Conservation (phyloP, 2,888 invertebrate genomes). For the Neelides folsomi region DNA sequence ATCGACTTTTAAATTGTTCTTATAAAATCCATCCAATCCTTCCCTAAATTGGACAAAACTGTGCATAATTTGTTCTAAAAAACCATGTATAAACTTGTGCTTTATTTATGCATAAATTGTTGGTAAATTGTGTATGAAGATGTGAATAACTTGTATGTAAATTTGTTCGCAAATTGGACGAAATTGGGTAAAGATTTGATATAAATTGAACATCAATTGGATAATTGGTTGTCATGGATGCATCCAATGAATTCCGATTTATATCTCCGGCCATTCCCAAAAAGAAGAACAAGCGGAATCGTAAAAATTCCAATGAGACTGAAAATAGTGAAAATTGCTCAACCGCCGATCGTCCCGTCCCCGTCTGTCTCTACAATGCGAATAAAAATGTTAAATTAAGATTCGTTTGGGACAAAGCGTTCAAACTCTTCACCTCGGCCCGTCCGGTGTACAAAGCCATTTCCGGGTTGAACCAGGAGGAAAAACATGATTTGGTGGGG, state of each 20-base stretch:
- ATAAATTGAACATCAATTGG: too few relatives aligned
- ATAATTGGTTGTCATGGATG: slow-evolving; percentile 29
- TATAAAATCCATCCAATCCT: too few relatives aligned
- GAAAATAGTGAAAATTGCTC: background rate
- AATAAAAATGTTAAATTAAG: slow-evolving; percentile 29
- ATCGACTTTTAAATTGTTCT: too few relatives aligned
- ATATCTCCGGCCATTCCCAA: slow-evolving; percentile 13
- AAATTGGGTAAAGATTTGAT: too few relatives aligned
- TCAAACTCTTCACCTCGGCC: slow-evolving; percentile 30
- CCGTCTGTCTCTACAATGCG: slow-evolving; percentile 29
- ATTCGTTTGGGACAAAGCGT: slow-evolving; percentile 33
- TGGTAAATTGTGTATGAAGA: too few relatives aligned
- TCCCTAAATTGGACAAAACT: too few relatives aligned
- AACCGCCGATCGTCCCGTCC: slow-evolving; percentile 18
- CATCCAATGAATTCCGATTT: slow-evolving; percentile 32
- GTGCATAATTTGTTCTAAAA: too few relatives aligned
- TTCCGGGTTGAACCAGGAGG: slow-evolving; percentile 32
- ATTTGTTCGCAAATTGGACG: too few relatives aligned
- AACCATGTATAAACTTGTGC: too few relatives aligned
- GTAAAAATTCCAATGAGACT: slow-evolving; percentile 5
- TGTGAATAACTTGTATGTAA: too few relatives aligned
- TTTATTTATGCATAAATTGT: too few relatives aligned
- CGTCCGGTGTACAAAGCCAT: slow-evolving; percentile 29
- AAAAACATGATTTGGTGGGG: slow-evolving; percentile 9
- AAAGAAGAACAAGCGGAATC: background rate